Evolutionary conservation across 2,888 invertebrate genomes (phyloP).

Genomic region (Hydriomena furcata): DNA sequence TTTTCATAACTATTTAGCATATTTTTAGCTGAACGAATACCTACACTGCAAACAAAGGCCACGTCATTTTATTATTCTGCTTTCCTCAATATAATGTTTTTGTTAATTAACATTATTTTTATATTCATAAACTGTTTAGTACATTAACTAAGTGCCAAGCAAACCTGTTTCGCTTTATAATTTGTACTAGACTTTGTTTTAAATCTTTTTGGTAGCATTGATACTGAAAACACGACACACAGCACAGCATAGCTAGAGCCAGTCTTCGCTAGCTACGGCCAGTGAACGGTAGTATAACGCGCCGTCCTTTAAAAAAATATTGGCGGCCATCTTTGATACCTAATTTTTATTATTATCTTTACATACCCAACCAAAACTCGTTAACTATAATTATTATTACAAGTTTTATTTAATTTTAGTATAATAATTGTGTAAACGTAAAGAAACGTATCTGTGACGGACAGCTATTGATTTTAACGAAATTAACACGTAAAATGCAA

Average conservation of each 20-base stretch:
- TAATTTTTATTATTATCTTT: background rate
- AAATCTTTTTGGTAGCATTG: constrained; percentile 12
- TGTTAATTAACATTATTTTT: constrained; percentile 13
- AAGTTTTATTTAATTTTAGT: background rate
- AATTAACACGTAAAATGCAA: constrained; percentile 23
- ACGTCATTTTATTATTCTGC: background rate
- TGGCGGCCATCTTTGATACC: constrained; percentile 17
- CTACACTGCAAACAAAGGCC: background rate
- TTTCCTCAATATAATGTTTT: constrained; percentile 3
- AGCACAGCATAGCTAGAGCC: constrained; percentile 12
- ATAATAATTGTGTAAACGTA: too few species aligned
- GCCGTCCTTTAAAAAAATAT: background rate
- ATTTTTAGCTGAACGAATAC: too few species aligned
- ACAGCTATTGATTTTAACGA: constrained; percentile 10
- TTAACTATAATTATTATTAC: background rate
- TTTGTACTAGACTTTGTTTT: constrained; percentile 18
- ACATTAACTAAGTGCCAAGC: constrained; percentile 17
- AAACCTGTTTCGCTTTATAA: constrained; percentile 23
- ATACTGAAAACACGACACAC: constrained; percentile 11
- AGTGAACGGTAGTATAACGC: constrained; percentile 1
- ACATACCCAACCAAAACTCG: too few species aligned
- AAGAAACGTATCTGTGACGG: too few species aligned
- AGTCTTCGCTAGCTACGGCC: constrained; percentile 13
- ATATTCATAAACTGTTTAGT: constrained; percentile 14
- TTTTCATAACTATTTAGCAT: too few species aligned